These are phyloP conservation scores for Bimastos eiseni DNA, from an alignment of 2,888 invertebrate genomes.

Conservation along the genomic window DNA sequence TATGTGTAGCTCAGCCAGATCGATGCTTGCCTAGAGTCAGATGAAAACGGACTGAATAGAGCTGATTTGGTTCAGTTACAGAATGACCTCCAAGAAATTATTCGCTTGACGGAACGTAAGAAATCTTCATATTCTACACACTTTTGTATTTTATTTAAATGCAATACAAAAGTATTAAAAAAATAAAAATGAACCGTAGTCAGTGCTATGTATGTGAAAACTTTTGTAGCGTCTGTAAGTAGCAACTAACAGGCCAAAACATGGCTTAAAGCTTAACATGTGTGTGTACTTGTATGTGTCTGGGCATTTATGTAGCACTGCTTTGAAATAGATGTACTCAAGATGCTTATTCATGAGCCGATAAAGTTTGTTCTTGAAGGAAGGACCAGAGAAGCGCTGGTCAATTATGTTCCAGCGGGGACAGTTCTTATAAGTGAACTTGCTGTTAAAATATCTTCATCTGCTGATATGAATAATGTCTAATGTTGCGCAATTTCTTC, in stretches of 20 bases:
- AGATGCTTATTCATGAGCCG: not conserved
- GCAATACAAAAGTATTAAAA: not conserved
- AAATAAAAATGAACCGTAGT: not conserved
- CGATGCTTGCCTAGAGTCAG: not conserved
- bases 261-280: not conserved
- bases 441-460: not conserved
- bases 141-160: not conserved
- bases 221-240: not conserved
- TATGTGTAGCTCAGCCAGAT: not conserved
- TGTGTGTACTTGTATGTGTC: not conserved
- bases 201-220: not conserved
- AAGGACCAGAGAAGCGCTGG: not conserved
- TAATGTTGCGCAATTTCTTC: not conserved
- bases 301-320: not conserved
- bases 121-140: not conserved
- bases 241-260: not conserved
- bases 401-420: not conserved
- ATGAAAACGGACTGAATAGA: not conserved
- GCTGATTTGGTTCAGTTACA: constrained; percentile 32
- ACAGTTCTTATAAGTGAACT: not conserved
- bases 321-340: not conserved
- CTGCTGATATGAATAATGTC: not conserved
- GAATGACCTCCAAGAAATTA: constrained; percentile 31
- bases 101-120: constrained; percentile 33
- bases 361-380: not conserved